Conservation (phyloP, 35 echinoderm and acorn worm genomes). For the Heliocidaris erythrogramma region DNA sequence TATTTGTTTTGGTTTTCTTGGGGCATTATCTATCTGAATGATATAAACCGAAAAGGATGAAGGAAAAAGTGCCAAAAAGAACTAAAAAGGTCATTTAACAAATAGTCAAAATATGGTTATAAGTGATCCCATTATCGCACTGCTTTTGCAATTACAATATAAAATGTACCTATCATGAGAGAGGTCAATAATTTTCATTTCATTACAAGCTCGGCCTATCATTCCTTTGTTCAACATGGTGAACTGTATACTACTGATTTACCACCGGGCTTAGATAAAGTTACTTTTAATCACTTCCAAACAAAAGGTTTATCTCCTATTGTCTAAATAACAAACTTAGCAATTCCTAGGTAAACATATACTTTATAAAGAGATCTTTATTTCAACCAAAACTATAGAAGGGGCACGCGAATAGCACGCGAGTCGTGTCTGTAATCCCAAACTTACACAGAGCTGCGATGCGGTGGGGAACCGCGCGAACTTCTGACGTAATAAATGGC, state of each 20-base stretch:
- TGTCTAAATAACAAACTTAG: not conserved
- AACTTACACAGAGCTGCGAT: not conserved
- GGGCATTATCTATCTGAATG: too few species aligned
- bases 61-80: too few species aligned
- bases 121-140: too few species aligned
- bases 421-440: not conserved
- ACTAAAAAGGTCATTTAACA: too few species aligned
- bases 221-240: not conserved
- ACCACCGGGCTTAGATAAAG: not conserved
- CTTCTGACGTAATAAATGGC: not conserved
- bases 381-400: not conserved
- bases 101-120: too few species aligned
- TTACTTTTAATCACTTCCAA: not conserved
- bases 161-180: too few species aligned
- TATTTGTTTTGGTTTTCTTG: too few species aligned
- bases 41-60: too few species aligned
- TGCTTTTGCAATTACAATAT: too few species aligned
- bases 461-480: not conserved
- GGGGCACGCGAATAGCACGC: conserved; percentile 3
- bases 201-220: too few species aligned
- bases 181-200: too few species aligned
- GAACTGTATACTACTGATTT: not conserved
- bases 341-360: not conserved
- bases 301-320: not conserved
- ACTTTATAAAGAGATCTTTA: not conserved